Conservation (phyloP, 1,140 invertebrate species). For the Drosophila mauritiana region DNA sequence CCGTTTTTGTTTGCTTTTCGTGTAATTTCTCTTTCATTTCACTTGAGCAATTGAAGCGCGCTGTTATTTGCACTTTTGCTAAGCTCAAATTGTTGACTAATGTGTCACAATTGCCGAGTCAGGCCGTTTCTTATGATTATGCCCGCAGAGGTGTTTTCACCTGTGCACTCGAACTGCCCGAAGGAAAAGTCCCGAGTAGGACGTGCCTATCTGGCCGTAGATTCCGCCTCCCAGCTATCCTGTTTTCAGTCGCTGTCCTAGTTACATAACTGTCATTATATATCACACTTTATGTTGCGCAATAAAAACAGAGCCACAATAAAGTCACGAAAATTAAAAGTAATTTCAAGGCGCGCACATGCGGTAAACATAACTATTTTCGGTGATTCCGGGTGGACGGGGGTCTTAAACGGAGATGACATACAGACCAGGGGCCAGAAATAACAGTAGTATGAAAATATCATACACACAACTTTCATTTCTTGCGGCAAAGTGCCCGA, state of each 20-base stretch:
- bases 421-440: slow-evolving; percentile 50
- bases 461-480: slow-evolving; percentile 79
- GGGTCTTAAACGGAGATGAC: slow-evolving; percentile 53
- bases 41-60: slow-evolving; percentile 83
- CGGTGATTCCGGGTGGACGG: background rate
- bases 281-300: slow-evolving; percentile 70
- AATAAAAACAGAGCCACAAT: slow-evolving; percentile 60
- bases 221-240: slow-evolving; percentile 16
- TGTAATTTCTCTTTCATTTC: slow-evolving; percentile 84
- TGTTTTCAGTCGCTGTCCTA: slow-evolving; percentile 6
- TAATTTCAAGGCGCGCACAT: slow-evolving; percentile 80
- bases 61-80: slow-evolving; percentile 83
- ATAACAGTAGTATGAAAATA: slow-evolving; percentile 80
- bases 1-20: slow-evolving; percentile 78
- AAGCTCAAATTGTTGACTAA: slow-evolving; percentile 84
- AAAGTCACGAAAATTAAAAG: slow-evolving; percentile 78
- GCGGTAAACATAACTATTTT: slow-evolving; percentile 65
- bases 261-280: slow-evolving; percentile 56
- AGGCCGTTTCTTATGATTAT: slow-evolving; percentile 55
- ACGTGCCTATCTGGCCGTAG: slow-evolving; percentile 51
- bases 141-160: slow-evolving; percentile 54
- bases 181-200: slow-evolving; percentile 23
- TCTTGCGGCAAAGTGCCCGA: slow-evolving; percentile 66
- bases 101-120: slow-evolving; percentile 83
- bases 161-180: slow-evolving; percentile 17